phyloP scores from a whole-genome alignment of 2,888 invertebrate species.

The Meiosimyza decipiens region DNA sequence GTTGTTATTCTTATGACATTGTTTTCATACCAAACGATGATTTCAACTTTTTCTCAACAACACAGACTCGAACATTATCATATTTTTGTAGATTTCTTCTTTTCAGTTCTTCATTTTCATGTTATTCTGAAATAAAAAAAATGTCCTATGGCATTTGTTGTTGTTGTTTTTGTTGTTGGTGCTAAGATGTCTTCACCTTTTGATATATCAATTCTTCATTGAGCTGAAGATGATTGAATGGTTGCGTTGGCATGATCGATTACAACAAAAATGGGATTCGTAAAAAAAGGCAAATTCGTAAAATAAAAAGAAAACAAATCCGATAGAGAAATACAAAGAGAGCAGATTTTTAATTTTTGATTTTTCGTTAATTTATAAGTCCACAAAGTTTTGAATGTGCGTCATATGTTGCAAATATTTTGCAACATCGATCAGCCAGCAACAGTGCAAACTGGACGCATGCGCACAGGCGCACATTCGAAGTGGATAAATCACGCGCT shows the following conservation, averaged over 20 bases:
- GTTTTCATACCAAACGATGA: constrained; percentile 14
- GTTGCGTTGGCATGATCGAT: constrained; percentile 37
- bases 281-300: background rate
- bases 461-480: too few relatives aligned
- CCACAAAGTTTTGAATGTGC: too few relatives aligned
- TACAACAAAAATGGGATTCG: constrained; percentile 33
- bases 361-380: too few relatives aligned
- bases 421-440: too few relatives aligned
- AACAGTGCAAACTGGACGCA: too few relatives aligned
- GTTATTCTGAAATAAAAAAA: background rate
- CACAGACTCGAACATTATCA: too few relatives aligned
- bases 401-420: too few relatives aligned
- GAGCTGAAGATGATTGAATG: constrained; percentile 43
- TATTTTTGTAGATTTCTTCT: too few relatives aligned
- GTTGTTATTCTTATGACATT: constrained; percentile 4
- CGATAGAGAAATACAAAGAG: background rate
- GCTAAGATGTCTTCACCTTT: constrained; percentile 33
- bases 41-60: background rate
- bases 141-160: constrained; percentile 23
- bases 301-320: background rate
- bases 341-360: background rate
- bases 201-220: constrained; percentile 30
- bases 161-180: constrained; percentile 11
- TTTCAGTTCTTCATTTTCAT: too few relatives aligned
- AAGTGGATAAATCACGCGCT: too few relatives aligned